A percentile compares a stretch with the other conserved stretches of the same genome.
phyloP scores from a whole-genome alignment of 2,113 vertebrate species.

The Phocoena sinus region DNA sequence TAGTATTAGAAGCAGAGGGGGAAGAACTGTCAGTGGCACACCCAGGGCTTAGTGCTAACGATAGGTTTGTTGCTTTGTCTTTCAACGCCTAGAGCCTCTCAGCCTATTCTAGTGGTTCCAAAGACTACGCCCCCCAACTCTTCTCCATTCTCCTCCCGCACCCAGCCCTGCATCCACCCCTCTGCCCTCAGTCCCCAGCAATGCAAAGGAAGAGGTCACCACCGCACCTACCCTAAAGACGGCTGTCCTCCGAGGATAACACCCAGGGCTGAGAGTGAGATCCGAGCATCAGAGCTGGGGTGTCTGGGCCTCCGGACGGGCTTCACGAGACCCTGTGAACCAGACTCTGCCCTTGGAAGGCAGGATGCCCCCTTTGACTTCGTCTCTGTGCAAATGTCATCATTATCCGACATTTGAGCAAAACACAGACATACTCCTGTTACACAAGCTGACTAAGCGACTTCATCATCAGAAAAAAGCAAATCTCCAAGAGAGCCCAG shows the following conservation, averaged over 20 bases:
- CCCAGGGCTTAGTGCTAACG: background rate
- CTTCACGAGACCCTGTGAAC: background rate
- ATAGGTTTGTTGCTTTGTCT: background rate
- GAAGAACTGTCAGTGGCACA: background rate
- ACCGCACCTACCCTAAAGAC: background rate
- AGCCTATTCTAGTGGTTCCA: background rate
- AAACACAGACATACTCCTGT: background rate
- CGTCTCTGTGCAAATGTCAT: background rate
- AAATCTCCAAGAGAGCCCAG: background rate
- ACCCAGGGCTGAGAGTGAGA: background rate
- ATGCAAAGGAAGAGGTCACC: background rate
- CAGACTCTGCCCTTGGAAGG: background rate
- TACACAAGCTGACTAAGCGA: background rate
- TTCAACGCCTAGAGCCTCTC: background rate
- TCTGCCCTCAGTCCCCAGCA: background rate
- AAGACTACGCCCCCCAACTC: background rate
- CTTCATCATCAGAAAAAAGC: background rate
- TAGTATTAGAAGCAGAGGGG: background rate
- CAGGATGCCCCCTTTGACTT: background rate
- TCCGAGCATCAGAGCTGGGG: background rate
- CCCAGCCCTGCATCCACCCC: too few relatives aligned
- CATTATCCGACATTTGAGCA: background rate
- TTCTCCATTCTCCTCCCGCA: background rate
- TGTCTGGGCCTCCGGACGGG: background rate
- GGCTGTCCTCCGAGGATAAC: background rate